Base-by-base conservation (phyloP, 2,888 invertebrate genomes). In the Thelaira solivaga region DNA sequence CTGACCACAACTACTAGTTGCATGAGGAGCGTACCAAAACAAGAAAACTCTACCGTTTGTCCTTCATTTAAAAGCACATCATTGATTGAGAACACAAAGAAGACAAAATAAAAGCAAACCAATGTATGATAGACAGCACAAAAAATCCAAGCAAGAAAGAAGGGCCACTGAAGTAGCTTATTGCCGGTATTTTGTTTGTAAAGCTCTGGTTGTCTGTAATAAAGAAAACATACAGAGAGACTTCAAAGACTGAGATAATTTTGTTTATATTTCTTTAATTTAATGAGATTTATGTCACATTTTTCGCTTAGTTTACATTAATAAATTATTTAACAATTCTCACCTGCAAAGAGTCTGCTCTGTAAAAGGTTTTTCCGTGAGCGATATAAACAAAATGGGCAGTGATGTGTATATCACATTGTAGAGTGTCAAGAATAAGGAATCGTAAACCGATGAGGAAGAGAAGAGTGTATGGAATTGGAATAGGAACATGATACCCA, bases 331-430 rank as follows among this genome's bases (percentile, higher is more conserved):
- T 41, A 16, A 13, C 2, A 31, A 31, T 26, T 8, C 89, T 85
- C 72, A 92, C 92, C 86, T 89, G 81, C 91, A 86, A 7, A 92
- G 89, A 1, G 89, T 86, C 0, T 90, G 85, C 2, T 92, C 90
- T 0, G 91, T 88, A 86, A 92, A 91, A 76, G 93, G 90, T 84
- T 95, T 94, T 84, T 96, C 96, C 13, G 94, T 92, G 59, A 96
- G 89, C 0, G 95, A 93, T 80, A 93, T 93, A 7, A 93, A 83
- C 11, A 95, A 88, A 67, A 95, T 92, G 0, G 96, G 96, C 59
- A 93, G 85, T 0, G 95, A 92, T 0, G 95, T 93, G 85, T 95
- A 95, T 26, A 94, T 85, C 53, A 95, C 90, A 88, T 96, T 96
- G 90, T 91, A 96, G 73, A 93, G 90, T 82, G 94, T 94, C 80